Evolutionary conservation across 2,888 invertebrate species (phyloP).

Genomic region (Pandemis corylana): DNA sequence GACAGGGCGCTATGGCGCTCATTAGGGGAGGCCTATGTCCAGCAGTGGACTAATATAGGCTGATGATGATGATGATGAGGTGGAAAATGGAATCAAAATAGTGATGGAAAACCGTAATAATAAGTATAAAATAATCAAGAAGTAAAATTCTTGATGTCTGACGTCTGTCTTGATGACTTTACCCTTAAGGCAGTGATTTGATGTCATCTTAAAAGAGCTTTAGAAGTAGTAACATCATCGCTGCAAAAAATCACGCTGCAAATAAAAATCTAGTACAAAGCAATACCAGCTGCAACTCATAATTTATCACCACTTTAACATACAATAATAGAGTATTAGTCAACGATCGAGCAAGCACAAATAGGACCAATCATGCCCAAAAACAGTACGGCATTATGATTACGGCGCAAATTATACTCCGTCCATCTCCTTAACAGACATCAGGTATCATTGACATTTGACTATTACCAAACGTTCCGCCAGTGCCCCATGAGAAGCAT

Average conservation of each 20-base stretch:
- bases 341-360: background rate
- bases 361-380: slow-evolving; percentile 14
- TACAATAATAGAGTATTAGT: background rate
- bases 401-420: slow-evolving; percentile 7
- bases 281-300: background rate
- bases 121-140: too few species aligned
- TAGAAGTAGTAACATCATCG: background rate
- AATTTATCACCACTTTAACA: slow-evolving; percentile 1
- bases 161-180: too few species aligned
- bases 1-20: too few species aligned
- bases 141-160: too few species aligned
- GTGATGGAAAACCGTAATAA: too few species aligned
- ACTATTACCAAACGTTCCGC: slow-evolving; percentile 27
- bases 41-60: too few species aligned
- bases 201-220: too few species aligned
- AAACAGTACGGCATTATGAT: slow-evolving; percentile 13
- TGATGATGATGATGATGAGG: too few species aligned
- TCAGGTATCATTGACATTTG: slow-evolving; percentile 41
- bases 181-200: too few species aligned
- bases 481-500: slow-evolving; percentile 25
- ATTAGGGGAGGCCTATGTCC: too few species aligned
- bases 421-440: background rate
- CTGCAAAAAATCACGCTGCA: background rate
- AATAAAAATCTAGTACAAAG: background rate
- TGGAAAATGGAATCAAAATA: too few species aligned